Evolutionary conservation across 1,140 invertebrate species (phyloP), one percentile per base, ranked within the genome.

Genomic region (Varroa destructor): DNA sequence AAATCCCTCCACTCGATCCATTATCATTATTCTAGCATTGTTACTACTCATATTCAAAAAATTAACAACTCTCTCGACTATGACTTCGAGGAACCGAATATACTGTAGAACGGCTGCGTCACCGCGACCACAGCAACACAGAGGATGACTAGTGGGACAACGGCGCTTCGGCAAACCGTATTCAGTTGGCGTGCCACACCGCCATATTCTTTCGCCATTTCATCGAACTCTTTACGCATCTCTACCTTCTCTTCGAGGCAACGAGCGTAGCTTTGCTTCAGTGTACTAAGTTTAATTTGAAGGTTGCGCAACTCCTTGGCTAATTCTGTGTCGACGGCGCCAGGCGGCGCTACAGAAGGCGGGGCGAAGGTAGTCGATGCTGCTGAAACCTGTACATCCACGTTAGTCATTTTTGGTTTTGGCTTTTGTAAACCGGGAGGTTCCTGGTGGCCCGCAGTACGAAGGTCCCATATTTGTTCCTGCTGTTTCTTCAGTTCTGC

Each of bases 221-320:
- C 61, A 2, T 67, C 61, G 61, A 67, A 67, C 37, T 67, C 61
- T n/a, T 46, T 40, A 43, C 61, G 61, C 61, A 67, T 67, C 36
- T 67, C 61, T 1, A 67, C 14, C 37, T 67, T 67, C 61, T 67
- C 61, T 36, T 67, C 61, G 40, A 43, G 61, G 37, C 61, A 67
- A 12, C 37, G 40, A 40, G 40, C 40, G 46, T 43, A 67, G 46
- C 61, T 40, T 40, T 67, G 40, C 46, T 67, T 67, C 2, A 67
- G 12, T 43, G 40, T 40, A 46, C 61, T 67, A 67, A 67, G 61
- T 37, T 67, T 37, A 14, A 67, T 67, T 8, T 67, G 61, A 12
- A 67, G 46, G 37, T 46, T 67, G 37, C 61, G 61, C 12, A 67
- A 36, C 36, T 67, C 40, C 40, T 67, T 67, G 12, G 46, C 40